These are phyloP conservation scores for Callopanchax toddi DNA, from an alignment of 2,113 vertebrate genomes.

Conservation along the genomic window DNA sequence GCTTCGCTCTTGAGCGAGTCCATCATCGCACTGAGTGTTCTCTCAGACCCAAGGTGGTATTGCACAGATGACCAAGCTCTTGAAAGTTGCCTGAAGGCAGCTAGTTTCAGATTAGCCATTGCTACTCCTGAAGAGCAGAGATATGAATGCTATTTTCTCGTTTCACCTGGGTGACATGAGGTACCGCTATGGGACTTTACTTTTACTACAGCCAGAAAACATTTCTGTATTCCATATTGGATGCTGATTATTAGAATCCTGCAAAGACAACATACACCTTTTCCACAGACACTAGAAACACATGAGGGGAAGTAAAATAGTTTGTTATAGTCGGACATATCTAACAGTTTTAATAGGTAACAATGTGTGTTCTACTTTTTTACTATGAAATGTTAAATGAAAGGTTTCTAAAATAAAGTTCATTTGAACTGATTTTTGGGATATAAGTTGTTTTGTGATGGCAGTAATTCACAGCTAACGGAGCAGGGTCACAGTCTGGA, in stretches of 20 bases:
- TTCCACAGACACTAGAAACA: no score
- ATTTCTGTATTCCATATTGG: not conserved
- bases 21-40: conserved; percentile 12
- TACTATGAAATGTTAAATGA: no score
- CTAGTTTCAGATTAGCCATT: conserved; percentile 4
- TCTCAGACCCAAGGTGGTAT: not conserved
- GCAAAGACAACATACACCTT: no score
- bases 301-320: no score
- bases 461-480: no score
- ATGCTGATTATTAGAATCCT: not conserved
- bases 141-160: not conserved
- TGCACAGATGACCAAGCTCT: conserved; percentile 26
- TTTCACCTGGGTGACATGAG: conserved; percentile 4
- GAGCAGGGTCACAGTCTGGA: no score
- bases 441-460: no score
- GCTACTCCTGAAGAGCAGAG: conserved; percentile 8
- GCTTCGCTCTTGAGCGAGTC: conserved; percentile 5
- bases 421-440: no score
- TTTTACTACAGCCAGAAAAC: not conserved
- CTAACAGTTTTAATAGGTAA: no score
- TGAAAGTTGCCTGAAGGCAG: conserved; percentile 11
- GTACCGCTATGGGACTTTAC: not conserved
- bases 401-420: no score
- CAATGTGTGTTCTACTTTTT: no score
- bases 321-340: no score